A percentile compares a stretch with the other conserved stretches of the same genome.
phyloP scores from a whole-genome alignment of 1,140 invertebrate genomes.

The Euwallacea similis region DNA sequence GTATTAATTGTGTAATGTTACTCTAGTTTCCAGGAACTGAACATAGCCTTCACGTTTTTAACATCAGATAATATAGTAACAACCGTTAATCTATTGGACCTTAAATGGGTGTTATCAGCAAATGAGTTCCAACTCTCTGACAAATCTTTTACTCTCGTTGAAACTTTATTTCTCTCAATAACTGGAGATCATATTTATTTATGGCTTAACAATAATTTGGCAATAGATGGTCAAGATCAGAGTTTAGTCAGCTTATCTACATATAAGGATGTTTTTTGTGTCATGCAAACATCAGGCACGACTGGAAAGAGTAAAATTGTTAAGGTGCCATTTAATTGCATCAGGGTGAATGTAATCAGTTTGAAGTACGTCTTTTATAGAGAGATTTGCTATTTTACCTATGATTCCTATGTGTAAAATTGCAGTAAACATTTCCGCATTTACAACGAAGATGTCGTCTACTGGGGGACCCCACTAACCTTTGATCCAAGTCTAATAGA shows the following conservation, averaged over 20 bases:
- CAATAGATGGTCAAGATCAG: background rate
- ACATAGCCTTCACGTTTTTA: slow-evolving; percentile 36
- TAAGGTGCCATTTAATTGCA: slow-evolving; percentile 62
- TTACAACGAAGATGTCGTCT: slow-evolving; percentile 63
- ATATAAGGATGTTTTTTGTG: slow-evolving; percentile 59
- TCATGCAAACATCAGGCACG: slow-evolving; percentile 66
- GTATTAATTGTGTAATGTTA: no score
- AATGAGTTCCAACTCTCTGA: slow-evolving; percentile 5
- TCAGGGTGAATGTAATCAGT: slow-evolving; percentile 65
- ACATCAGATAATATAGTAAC: slow-evolving; percentile 16
- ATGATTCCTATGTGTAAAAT: background rate
- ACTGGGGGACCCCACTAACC: slow-evolving; percentile 72
- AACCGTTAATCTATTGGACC: slow-evolving; percentile 5
- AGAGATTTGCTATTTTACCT: background rate
- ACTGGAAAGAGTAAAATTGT: slow-evolving; percentile 67
- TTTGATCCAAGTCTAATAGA: slow-evolving; percentile 84
- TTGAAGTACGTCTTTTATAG: slow-evolving; percentile 52
- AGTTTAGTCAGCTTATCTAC: background rate
- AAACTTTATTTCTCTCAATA: slow-evolving; percentile 11
- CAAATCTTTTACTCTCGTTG: slow-evolving; percentile 3
- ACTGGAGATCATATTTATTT: slow-evolving; percentile 15
- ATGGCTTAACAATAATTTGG: slow-evolving; percentile 19
- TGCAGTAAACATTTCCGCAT: slow-evolving; percentile 58
- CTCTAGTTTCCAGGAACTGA: slow-evolving; percentile 40
- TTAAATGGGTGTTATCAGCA: slow-evolving; percentile 22